These are phyloP conservation scores for Brachionus rubens DNA, from an alignment of 1,140 invertebrate species.

Conservation along the genomic window DNA sequence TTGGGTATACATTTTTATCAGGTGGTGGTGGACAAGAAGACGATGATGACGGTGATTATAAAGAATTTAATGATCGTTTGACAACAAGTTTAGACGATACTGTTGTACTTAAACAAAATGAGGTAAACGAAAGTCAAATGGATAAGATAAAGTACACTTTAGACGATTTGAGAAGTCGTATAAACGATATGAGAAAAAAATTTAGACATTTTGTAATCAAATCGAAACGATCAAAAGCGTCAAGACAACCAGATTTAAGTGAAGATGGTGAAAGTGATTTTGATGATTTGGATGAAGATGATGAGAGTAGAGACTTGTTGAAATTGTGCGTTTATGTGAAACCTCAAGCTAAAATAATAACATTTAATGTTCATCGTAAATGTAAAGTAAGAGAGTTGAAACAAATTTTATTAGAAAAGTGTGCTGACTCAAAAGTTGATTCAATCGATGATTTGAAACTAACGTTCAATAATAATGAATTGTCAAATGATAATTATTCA, in stretches of 20 bases:
- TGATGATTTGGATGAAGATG: constrained; percentile 3
- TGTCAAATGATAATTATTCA: constrained; percentile 19
- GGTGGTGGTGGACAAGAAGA: not conserved
- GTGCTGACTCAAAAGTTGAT: constrained; percentile 13
- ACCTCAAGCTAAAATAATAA: constrained; percentile 13
- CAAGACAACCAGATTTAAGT: not conserved
- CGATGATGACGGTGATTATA: constrained; percentile 33
- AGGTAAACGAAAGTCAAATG: constrained; percentile 39
- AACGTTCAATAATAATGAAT: constrained; percentile 8
- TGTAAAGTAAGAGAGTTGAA: constrained; percentile 37
- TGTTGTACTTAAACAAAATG: not conserved
- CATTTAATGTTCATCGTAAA: constrained; percentile 25
- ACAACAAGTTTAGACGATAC: not conserved
- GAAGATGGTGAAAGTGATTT: constrained; percentile 2
- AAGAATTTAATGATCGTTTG: constrained; percentile 34
- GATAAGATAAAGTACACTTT: constrained; percentile 42
- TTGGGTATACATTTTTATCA: constrained; percentile 41
- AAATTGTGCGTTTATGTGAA: constrained; percentile 42
- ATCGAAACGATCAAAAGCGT: constrained; percentile 6
- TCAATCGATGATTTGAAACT: constrained; percentile 6
- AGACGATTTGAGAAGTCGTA: constrained; percentile 35
- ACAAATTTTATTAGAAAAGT: constrained; percentile 28
- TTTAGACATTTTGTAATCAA: constrained; percentile 44
- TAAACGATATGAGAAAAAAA: constrained; percentile 44
- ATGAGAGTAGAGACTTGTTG: constrained; percentile 1